Evolutionary conservation across 2,113 vertebrate species (phyloP), one percentile per base, ranked within the genome.

Genomic region (Ochotona curzoniae): DNA sequence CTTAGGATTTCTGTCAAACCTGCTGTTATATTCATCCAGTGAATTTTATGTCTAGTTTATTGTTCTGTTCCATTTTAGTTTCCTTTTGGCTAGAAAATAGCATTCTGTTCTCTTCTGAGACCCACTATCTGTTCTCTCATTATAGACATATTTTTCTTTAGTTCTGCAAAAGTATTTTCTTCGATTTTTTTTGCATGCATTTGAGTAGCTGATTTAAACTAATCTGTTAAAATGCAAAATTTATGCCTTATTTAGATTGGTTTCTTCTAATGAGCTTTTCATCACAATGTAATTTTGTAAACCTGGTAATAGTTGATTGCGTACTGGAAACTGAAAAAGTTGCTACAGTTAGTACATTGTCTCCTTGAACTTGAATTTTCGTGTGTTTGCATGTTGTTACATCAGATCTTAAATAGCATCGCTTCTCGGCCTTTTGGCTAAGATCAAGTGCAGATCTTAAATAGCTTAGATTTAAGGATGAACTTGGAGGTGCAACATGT

Each of bases 31-130:
- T 23, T 20, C 1, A 10, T 90, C 23, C 21, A 80, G 8, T 79
- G 23, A 66, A 57, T 79, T 84, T 60, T 66, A 57, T 44, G 35
- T 64, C 44, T 84, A 44, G 81, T 91, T 81, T 82, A 84, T 89
- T 44, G 8, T 73, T 83, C 15, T 26, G 51, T 66, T 35, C 44
- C 84, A 8, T 38, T 64, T 15, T 88, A 76, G 47, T 84, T 73
- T 79, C 73, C 69, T 8, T 73, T 88, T 83, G 25, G 32, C 26
- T 35, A 79, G 79, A 26, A 64, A 91, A 57, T 11, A 71, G 21
- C 32, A 88, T 78, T 79, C 35, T 80, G 73, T 89, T 84, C 15
- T 85, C 57, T 73, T 64, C 35, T 73, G 64, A 60, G 35, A 83
- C 26, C 79, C 32, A 54, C 57, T 64, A 49, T 89, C 35, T 80